Evolutionary conservation across 2,797 vertebrate species (phyloP).

Genomic region (Cichlasoma orientale): DNA sequence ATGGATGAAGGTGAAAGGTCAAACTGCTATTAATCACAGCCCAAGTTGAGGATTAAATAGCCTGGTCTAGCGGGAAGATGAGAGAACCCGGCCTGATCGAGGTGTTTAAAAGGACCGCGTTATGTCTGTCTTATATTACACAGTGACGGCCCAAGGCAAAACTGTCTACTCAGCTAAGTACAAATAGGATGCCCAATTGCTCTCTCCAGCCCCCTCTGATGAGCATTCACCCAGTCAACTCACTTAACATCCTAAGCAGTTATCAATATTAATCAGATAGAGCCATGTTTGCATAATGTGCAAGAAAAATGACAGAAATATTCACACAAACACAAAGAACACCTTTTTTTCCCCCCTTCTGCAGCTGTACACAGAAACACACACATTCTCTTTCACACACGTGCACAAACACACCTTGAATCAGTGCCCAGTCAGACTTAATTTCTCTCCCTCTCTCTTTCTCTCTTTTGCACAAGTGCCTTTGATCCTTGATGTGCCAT

Average conservation of each 20-base stretch:
- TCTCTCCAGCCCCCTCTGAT: background rate
- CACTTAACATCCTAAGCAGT: slow-evolving; percentile 35
- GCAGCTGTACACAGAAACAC: slow-evolving; percentile 8
- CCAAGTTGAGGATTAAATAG: slow-evolving; percentile 79
- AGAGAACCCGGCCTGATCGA: slow-evolving; percentile 66
- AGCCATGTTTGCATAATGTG: slow-evolving; percentile 5
- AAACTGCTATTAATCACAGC: slow-evolving; percentile 80
- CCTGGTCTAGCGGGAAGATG: slow-evolving; percentile 67
- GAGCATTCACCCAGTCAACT: slow-evolving; percentile 43
- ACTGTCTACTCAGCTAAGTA: slow-evolving; percentile 57
- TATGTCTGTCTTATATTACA: slow-evolving; percentile 83
- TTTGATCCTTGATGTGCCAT: slow-evolving; percentile 82
- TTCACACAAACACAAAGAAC: slow-evolving; percentile 3
- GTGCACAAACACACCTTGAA: slow-evolving; percentile 55
- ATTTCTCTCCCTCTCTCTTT: slow-evolving; percentile 49
- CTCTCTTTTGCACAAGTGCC: slow-evolving; percentile 62
- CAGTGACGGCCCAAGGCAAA: slow-evolving; percentile 65
- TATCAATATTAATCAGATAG: slow-evolving; percentile 14
- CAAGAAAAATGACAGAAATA: slow-evolving; percentile 16
- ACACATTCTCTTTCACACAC: background rate
- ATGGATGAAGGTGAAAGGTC: slow-evolving; percentile 77
- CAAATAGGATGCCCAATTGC: slow-evolving; percentile 50
- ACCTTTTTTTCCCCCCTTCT: background rate
- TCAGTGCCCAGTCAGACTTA: slow-evolving; percentile 66
- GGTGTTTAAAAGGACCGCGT: slow-evolving; percentile 75